phyloP scores from a whole-genome alignment of 2,888 invertebrate genomes.

The Hypselothyrea guttata region DNA sequence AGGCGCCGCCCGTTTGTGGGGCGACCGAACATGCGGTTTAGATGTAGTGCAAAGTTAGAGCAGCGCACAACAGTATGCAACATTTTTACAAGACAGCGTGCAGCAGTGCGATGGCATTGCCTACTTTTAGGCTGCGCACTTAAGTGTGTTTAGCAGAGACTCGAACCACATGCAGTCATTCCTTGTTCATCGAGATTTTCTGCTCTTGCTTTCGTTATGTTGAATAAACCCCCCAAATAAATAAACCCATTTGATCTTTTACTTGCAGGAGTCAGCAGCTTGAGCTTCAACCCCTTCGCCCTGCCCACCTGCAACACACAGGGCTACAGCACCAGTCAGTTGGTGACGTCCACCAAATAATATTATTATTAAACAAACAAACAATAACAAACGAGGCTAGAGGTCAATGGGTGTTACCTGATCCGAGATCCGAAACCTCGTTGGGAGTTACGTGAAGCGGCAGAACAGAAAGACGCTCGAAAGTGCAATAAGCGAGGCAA shows the following conservation, averaged over 20 bases:
- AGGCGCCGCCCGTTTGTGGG: too few relatives aligned
- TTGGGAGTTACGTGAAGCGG: not conserved
- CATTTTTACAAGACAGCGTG: too few relatives aligned
- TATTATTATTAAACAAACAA: constrained; percentile 80
- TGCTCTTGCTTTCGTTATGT: too few relatives aligned
- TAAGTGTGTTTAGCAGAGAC: not conserved
- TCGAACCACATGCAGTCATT: too few relatives aligned
- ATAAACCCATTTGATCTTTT: not conserved
- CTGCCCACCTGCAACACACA: constrained; percentile 94
- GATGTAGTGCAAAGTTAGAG: too few relatives aligned
- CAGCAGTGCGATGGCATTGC: not conserved
- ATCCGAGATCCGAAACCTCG: constrained; percentile 10
- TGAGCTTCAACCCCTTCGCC: constrained; percentile 97
- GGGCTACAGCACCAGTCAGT: constrained; percentile 89
- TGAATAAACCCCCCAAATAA: not conserved
- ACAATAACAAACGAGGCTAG: constrained; percentile 42
- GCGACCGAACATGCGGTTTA: too few relatives aligned
- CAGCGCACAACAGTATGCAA: too few relatives aligned
- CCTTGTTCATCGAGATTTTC: too few relatives aligned
- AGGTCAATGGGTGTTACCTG: constrained; percentile 28
- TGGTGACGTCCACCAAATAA: constrained; percentile 91
- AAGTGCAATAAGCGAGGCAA: constrained; percentile 65
- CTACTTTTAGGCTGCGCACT: not conserved
- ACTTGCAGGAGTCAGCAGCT: constrained; percentile 87
- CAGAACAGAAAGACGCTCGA: constrained; percentile 60